A percentile compares a stretch with the other conserved stretches of the same genome.
Conservation (phyloP, 2,113 vertebrate species). For the Taxidea taxus region DNA sequence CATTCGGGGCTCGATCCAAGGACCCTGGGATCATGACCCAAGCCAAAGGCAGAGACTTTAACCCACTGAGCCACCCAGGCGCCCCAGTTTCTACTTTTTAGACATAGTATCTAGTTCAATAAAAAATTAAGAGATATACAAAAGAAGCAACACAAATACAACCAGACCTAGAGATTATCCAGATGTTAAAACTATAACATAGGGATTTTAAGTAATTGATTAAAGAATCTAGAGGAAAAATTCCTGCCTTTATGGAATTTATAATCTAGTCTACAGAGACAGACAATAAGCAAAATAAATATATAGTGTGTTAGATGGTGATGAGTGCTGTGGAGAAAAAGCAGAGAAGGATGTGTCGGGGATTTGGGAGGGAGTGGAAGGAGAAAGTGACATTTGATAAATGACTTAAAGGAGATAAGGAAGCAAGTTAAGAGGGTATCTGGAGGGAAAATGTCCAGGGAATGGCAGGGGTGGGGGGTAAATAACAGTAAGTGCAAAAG, state of each 20-base stretch:
- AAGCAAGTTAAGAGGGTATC: background rate
- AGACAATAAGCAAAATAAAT: background rate
- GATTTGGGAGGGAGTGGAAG: background rate
- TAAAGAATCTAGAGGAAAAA: background rate
- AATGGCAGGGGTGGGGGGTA: background rate
- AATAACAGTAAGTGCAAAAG: background rate
- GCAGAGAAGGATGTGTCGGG: background rate
- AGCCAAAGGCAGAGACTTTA: too few relatives aligned
- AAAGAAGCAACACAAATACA: background rate
- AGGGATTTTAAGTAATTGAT: background rate
- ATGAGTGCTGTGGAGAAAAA: background rate
- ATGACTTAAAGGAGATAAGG: background rate
- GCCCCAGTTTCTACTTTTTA: background rate
- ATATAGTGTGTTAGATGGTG: background rate
- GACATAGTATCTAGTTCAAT: background rate
- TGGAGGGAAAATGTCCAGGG: background rate
- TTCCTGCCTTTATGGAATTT: background rate
- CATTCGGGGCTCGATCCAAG: too few relatives aligned
- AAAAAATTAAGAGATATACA: background rate
- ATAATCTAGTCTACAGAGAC: background rate
- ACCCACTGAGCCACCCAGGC: too few relatives aligned
- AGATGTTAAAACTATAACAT: background rate
- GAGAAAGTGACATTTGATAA: background rate
- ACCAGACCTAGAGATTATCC: background rate
- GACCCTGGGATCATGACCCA: too few relatives aligned